A percentile compares a stretch with the other conserved stretches of the same genome.
Conservation (phyloP, 2,113 vertebrate genomes). For the Montifringilla adamsi region DNA sequence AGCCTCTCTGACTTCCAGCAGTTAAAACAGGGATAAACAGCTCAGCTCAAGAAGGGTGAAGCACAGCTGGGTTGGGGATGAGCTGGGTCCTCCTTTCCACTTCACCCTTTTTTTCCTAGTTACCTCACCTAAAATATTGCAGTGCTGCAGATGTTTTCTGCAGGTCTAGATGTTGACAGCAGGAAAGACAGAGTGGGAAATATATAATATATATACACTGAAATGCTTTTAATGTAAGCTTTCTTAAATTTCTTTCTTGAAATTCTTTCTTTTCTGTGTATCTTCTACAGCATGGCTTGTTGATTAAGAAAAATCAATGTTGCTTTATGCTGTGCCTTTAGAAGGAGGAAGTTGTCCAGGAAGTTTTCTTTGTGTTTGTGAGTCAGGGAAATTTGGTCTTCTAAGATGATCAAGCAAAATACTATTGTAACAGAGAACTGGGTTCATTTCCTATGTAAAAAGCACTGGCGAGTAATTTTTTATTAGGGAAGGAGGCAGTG, state of each 20-base stretch:
- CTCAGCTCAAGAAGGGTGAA: not conserved
- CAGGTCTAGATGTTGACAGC: not conserved
- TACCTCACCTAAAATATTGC: not conserved
- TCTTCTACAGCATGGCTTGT: not conserved
- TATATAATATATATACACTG: not conserved
- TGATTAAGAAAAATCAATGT: not conserved
- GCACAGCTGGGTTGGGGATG: not conserved
- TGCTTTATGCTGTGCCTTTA: not conserved
- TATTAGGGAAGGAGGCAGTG: not conserved
- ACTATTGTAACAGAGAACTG: not conserved
- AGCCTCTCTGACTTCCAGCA: not conserved
- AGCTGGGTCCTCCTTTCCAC: not conserved
- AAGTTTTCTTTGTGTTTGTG: not conserved
- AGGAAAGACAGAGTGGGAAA: not conserved
- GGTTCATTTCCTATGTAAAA: not conserved
- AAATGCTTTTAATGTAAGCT: not conserved
- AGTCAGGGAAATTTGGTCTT: not conserved
- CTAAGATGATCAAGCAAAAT: not conserved
- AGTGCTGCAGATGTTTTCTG: not conserved
- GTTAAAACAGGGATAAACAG: not conserved
- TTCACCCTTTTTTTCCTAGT: not conserved
- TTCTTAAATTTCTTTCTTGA: not conserved
- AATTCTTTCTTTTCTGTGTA: not conserved
- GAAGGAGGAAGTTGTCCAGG: not conserved
- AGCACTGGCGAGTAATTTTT: not conserved